Base-by-base conservation (phyloP, 1,140 invertebrate species). In the Drosophila quadrilineata region DNA sequence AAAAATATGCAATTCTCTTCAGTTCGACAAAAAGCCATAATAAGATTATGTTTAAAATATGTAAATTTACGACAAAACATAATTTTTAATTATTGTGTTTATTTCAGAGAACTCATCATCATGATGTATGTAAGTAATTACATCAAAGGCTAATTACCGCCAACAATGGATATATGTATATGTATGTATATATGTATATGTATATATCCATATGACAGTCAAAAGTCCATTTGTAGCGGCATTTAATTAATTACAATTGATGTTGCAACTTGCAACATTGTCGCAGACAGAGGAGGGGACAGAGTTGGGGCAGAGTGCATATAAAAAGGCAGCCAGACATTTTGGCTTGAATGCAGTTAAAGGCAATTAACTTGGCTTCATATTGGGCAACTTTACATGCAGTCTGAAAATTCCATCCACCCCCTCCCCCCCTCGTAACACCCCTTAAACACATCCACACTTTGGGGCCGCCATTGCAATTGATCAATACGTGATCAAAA, bases 401-500 rank as follows among this genome's bases (percentile, higher is more conserved):
- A 22, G 38, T 54, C 50, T 62, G 26, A 40, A 40, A 12, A 43
- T 26, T 26, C 36, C 35, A n/a, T 17, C 14, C 14, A 41, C 16
- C 14, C 19, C 40, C 40, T 24, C 9, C 19, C 21, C n/a, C 8
- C 17, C 28, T 19, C 29, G 6, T 35, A 2, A 35, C 3, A 16
- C 8, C 4, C 36, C 16, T 9, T 43, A 17, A 8, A 24, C 24
- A 22, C 14, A 40, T 40, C 22, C 38, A 29, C 22, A 21, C 29
- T 17, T 10, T 14, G 26, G 9, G 26, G 36, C 14, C 52, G 41
- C 9, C 9, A 12, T n/a, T n/a, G n/a, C n/a, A n/a, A n/a, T n/a
- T 60, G 46, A 66, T 48, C 45, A 35, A 73, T 58, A 54, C 35
- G 74, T 69, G 74, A 48, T 26, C 40, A 52, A 56, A 67, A 28